These are phyloP conservation scores for Salmo trutta DNA, from an alignment of 2,797 vertebrate genomes.

Conservation along the genomic window DNA sequence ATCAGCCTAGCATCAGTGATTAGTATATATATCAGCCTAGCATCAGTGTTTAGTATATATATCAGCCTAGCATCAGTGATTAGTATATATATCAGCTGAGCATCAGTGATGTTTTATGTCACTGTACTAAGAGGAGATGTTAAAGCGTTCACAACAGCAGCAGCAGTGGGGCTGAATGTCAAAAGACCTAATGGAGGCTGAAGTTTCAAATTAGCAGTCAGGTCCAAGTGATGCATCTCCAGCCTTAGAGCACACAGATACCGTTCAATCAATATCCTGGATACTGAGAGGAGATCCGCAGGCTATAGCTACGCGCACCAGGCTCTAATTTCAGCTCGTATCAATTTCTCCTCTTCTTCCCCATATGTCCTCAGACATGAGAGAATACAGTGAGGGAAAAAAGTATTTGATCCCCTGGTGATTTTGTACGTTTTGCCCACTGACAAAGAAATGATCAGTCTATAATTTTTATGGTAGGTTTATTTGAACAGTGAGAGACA, in stretches of 20 bases:
- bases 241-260: constrained; percentile 10
- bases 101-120: no score
- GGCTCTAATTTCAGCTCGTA: constrained; percentile 29
- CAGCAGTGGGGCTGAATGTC: not conserved
- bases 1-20: no score
- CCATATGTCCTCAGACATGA: constrained; percentile 11
- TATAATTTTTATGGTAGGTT: no score
- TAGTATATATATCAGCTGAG: not conserved
- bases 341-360: constrained; percentile 27
- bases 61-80: not conserved
- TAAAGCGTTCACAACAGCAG: not conserved
- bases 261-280: constrained; percentile 34
- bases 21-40: no score
- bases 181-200: not conserved
- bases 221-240: constrained; percentile 22
- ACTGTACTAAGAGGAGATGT: not conserved
- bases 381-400: not conserved
- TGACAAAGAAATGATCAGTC: no score
- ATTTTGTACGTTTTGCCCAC: no score
- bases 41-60: not conserved
- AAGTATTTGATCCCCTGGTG: no score
- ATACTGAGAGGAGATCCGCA: constrained; percentile 1
- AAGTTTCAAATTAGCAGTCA: constrained; percentile 27
- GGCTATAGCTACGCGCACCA: not conserved
- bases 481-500: no score